Evolutionary conservation across 2,797 vertebrate genomes (phyloP).

Genomic region (Cyclopterus lumpus): DNA sequence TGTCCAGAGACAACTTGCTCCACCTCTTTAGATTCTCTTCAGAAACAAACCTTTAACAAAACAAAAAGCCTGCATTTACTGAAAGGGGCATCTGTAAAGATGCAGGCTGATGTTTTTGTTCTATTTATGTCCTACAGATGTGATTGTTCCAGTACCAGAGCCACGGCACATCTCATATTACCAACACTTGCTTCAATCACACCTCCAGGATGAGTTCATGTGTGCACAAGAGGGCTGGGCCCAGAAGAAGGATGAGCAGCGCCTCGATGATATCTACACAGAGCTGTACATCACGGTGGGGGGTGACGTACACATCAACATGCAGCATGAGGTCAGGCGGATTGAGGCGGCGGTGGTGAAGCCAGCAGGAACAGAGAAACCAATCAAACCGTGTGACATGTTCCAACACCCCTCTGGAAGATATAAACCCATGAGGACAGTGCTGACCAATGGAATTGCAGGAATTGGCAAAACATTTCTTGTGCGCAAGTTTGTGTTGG

Average conservation of each 20-base stretch:
- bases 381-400: conserved; percentile 23
- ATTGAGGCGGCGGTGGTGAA: neutral
- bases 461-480: conserved; percentile 50
- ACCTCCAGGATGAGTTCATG: conserved; percentile 31
- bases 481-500: conserved; percentile 23
- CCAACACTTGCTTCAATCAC: conserved; percentile 17
- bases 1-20: neutral
- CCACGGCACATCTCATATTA: conserved; percentile 19
- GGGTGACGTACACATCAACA: conserved; percentile 3
- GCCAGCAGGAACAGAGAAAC: conserved; percentile 3
- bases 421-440: conserved; percentile 20
- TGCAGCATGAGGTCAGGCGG: conserved; percentile 29
- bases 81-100: neutral
- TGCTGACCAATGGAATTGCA: conserved; percentile 41
- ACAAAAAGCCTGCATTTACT: neutral
- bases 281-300: conserved; percentile 22
- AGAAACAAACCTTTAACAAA: neutral
- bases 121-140: neutral
- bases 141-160: conserved; percentile 27
- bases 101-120: neutral
- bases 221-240: conserved; percentile 29
- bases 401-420: conserved; percentile 28
- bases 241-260: neutral
- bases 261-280: conserved; percentile 43
- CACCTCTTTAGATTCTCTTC: neutral